Evolutionary conservation across 2,113 vertebrate genomes (phyloP), one percentile per base, ranked within the genome.

Genomic region (Psittacara wagleri): DNA sequence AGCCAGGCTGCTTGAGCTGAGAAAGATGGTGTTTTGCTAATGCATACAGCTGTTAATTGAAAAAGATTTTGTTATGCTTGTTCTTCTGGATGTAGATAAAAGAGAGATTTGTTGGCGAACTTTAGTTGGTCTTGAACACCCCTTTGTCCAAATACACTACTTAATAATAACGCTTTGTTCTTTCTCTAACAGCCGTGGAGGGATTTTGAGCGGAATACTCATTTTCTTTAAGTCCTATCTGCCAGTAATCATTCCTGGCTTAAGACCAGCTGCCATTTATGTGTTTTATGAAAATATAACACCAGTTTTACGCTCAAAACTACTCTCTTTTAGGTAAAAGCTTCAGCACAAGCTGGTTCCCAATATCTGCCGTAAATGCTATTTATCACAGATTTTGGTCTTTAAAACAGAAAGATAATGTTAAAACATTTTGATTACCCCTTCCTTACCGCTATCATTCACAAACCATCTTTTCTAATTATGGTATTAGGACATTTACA

Each of bases 391-490:
- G 94, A 95, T 96, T 94, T 97, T 95, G 95, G 97, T 97, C 95
- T 97, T 97, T 98, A 97, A 98, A 98, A 97, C 80, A 97, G 91
- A 96, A 90, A 98, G 96, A 97, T 96, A 96, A 96, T 91, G 93
- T 92, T 96, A 96, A 98, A 98, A 96, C 96, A 98, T 97, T 97
- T 97, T 97, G 98, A 98, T 98, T 97, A 97, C 92, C 97, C 97
- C 97, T 96, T 96, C 89, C 95, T 97, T 94, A 95, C 93, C 31
- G 52, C 95, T 98, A 97, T 98, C 97, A 96, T 97, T 97, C 98
- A 95, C 96, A 96, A 97, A 96, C 94, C 97, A 97, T 98, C 97
- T 98, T 98, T 98, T 98, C 97, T 98, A 98, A 98, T 98, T 98
- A 98, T 87, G 96, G 97, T 94, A 95, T 97, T 97, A 98, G 97